These are phyloP conservation scores for Trissolcus brochymenae DNA, from an alignment of 2,888 invertebrate species.

Conservation along the genomic window DNA sequence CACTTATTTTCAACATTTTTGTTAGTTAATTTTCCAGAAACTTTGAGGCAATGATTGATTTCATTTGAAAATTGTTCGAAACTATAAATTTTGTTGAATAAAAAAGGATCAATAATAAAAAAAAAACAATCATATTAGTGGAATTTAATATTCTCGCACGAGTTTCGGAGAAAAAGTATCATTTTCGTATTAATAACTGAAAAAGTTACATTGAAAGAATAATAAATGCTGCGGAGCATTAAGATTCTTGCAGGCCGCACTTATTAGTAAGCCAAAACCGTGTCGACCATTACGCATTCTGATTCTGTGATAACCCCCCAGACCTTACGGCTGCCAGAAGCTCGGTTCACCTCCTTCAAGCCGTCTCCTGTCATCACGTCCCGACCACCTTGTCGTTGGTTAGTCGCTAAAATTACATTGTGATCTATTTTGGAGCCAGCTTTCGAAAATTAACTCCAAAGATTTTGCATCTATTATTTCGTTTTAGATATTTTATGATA, in stretches of 20 bases:
- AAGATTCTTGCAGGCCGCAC: slow-evolving; percentile 60
- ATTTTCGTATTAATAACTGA: slow-evolving; percentile 44
- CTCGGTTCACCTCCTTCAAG: slow-evolving; percentile 61
- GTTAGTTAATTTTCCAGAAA: too few species aligned
- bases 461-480: too few species aligned
- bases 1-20: too few species aligned
- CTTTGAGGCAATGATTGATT: too few species aligned
- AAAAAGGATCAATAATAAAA: neutral
- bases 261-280: slow-evolving; percentile 73
- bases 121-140: neutral
- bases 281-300: slow-evolving; percentile 74
- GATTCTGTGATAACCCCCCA: slow-evolving; percentile 72
- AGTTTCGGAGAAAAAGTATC: slow-evolving; percentile 32
- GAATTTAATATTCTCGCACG: slow-evolving; percentile 2
- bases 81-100: too few species aligned
- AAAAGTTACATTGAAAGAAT: slow-evolving; percentile 37
- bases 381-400: slow-evolving; percentile 65
- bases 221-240: slow-evolving; percentile 26
- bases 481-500: too few species aligned
- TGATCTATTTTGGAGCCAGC: too few species aligned
- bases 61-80: too few species aligned
- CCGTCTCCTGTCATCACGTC: slow-evolving; percentile 66
- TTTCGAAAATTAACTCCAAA: too few species aligned
- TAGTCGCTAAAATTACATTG: slow-evolving; percentile 50
- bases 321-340: slow-evolving; percentile 60